Evolutionary conservation across 2,888 invertebrate species (phyloP), one percentile per base, ranked within the genome.

Genomic region (Leucoma salicis): DNA sequence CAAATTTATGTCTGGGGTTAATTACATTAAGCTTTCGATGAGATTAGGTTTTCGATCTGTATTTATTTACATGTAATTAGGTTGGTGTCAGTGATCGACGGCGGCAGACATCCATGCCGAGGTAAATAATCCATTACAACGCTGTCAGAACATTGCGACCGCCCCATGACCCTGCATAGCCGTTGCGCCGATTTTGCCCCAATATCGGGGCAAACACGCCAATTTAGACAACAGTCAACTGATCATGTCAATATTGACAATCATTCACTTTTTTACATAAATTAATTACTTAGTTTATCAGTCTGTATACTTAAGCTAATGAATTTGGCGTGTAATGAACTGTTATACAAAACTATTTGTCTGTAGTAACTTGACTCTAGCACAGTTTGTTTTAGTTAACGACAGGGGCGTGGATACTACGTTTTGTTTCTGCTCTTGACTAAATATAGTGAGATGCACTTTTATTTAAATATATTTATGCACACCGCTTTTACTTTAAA

Each of bases 11-110:
- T n/a, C n/a, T n/a, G n/a, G n/a, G n/a, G n/a, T n/a, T n/a, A n/a
- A n/a, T n/a, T n/a, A n/a, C n/a, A n/a, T n/a, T n/a, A n/a, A n/a
- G n/a, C n/a, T n/a, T n/a, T n/a, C 51, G 63, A 58, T 66, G 63
- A 62, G 62, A 66, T 62, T 66, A 60, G 58, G 59, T 64, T 60
- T 43, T 53, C 51, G 53, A 57, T 60, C 74, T 70, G 81, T 81
- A 83, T 84, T 82, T 83, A 83, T 83, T 85, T 83, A 80, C 82
- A 84, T 83, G 79, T 86, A 85, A 87, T 86, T 82, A 86, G 81
- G 78, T 76, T 75, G 74, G 65, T 73, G 78, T 74, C 78, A 74
- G 79, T 83, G 83, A 84, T 82, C 77, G 82, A 83, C 83, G 79
- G 70, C 68, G 71, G 66, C 58, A 63, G 65, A 74, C 74, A 76